Base-by-base conservation (phyloP, 2,888 invertebrate genomes). In the Doris montereyensis region DNA sequence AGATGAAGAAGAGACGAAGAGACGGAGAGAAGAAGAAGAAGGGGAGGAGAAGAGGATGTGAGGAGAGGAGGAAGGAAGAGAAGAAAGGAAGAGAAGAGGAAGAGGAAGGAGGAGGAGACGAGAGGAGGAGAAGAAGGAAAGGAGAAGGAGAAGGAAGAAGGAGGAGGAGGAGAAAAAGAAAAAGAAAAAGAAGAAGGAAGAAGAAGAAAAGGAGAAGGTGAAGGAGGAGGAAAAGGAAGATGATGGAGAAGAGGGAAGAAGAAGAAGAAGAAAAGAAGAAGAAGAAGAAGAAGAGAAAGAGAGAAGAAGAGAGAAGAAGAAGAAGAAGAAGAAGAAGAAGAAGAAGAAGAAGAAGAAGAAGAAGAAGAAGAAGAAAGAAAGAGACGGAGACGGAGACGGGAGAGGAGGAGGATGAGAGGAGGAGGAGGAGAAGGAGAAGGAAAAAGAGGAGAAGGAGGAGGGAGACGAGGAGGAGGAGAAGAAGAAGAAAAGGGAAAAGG, bases 381-480 rank as follows among this genome's bases (percentile, higher is more conserved):
- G 30, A 34, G 52, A 5, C 58, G 58, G 58, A 57, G 76, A 76
- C 26, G 30, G 67, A 68, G 68, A 34, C 35, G 24, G 34, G 35
- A 41, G 67, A 35, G 26, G 28, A 26, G 52, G 30, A 35, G 24
- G 60, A 67, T 41, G 35, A 34, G 32, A 5, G 41, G 57, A 76
- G 28, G 24, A 24, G 68, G 41, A 65, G 65, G 60, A 62, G 34
- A 62, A 65, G 76, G 67, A 41, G 67, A 67, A 65, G 34, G 35
- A 35, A 13, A 67, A 41, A 35, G 41, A 24, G 2, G 77, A 77
- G 60, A 67, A 52, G 26, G 68, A 77, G 67, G 34, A 0, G 52
- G 68, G 52, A 65, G 65, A 34, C 62, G 76, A 76, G 62, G 65
- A 1, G 57, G 34, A 65, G 65, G 34, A 34, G 34, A 17, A 65